phyloP scores from a whole-genome alignment of 2,888 invertebrate species.

The Polymixis lichenea region DNA sequence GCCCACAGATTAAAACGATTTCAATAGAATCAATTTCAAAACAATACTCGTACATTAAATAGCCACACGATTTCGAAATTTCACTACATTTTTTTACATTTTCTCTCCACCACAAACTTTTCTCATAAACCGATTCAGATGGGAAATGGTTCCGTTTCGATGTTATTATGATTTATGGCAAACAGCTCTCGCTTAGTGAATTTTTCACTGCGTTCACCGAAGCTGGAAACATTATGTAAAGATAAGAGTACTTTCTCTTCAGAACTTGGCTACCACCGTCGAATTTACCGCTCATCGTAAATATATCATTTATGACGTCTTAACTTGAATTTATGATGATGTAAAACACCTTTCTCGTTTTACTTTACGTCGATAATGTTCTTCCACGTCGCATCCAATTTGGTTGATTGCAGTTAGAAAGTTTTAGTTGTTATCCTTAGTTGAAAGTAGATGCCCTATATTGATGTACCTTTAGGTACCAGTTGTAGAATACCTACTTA shows the following conservation, averaged over 20 bases:
- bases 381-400: constrained; percentile 7
- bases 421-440: background rate
- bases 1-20: background rate
- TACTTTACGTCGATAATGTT: constrained; percentile 42
- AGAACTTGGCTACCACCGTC: constrained; percentile 45
- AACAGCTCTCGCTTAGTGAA: constrained; percentile 67
- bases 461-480: background rate
- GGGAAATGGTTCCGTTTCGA: constrained; percentile 55
- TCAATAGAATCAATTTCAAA: background rate
- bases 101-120: constrained; percentile 60
- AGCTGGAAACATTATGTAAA: constrained; percentile 66
- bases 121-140: constrained; percentile 56
- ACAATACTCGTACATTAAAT: constrained; percentile 3
- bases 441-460: background rate
- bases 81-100: constrained; percentile 45
- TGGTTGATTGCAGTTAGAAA: constrained; percentile 16
- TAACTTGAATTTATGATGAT: constrained; percentile 57
- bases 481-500: too few species aligned
- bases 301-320: constrained; percentile 57
- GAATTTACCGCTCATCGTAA: constrained; percentile 59
- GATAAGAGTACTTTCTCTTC: constrained; percentile 66
- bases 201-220: constrained; percentile 65
- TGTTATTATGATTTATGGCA: constrained; percentile 70
- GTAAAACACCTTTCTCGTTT: constrained; percentile 60
- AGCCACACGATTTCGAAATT: constrained; percentile 28